Conservation (phyloP, 2,888 invertebrate species). For the Brassicogethes aeneus region DNA sequence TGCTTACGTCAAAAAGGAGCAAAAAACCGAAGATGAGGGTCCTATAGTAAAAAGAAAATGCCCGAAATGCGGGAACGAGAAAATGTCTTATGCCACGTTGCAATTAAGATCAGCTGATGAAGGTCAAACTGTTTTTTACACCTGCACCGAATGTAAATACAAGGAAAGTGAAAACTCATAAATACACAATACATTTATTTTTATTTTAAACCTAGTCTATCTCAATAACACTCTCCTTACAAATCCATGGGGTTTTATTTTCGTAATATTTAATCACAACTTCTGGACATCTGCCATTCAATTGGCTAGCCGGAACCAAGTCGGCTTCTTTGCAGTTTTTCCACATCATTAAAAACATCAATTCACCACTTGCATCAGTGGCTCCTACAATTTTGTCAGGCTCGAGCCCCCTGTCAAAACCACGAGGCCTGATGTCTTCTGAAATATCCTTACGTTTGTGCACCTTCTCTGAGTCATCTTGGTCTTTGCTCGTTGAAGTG, state of each 20-base stretch:
- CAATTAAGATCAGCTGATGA: conserved; percentile 97
- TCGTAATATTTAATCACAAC: conserved; percentile 59
- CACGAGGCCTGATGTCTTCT: conserved; percentile 48
- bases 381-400: conserved; percentile 86
- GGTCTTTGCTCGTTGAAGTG: conserved; percentile 9
- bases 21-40: conserved; percentile 53
- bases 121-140: conserved; percentile 98
- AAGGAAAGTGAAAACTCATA: conserved; percentile 69
- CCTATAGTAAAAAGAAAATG: conserved; percentile 76
- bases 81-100: conserved; percentile 92
- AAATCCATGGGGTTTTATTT: conserved; percentile 35
- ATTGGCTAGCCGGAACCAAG: conserved; percentile 52
- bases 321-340: conserved; percentile 56
- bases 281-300: conserved; percentile 52
- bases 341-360: conserved; percentile 91
- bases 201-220: conserved; percentile 29
- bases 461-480: conserved; percentile 25
- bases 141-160: conserved; percentile 85
- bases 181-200: conserved; percentile 13
- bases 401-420: conserved; percentile 69
- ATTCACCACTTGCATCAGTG: conserved; percentile 78
- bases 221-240: conserved; percentile 33
- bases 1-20: conserved; percentile 29
- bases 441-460: conserved; percentile 35
- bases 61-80: conserved; percentile 78